phyloP scores from a whole-genome alignment of 2,113 vertebrate genomes.

The Crypturellus undulatus region DNA sequence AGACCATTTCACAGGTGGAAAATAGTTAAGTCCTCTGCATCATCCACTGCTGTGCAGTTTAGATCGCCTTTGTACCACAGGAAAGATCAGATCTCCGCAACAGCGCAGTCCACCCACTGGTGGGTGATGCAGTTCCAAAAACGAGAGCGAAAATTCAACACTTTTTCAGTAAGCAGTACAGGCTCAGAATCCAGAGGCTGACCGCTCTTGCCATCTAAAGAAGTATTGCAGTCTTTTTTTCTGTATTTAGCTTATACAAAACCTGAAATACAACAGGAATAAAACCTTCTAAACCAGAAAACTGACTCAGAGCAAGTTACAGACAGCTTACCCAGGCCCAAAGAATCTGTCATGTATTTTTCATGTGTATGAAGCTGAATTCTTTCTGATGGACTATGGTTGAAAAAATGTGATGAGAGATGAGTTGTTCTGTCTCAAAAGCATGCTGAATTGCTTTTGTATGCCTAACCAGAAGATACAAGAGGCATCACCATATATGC shows the following conservation, averaged over 20 bases:
- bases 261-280: background rate
- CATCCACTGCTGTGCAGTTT: background rate
- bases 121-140: background rate
- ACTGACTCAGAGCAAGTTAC: background rate
- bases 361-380: background rate
- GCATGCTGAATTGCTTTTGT: background rate
- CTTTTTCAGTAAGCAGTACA: background rate
- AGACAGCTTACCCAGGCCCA: background rate
- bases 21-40: background rate
- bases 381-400: background rate
- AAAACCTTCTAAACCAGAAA: background rate
- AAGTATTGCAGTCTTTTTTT: background rate
- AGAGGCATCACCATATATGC: background rate
- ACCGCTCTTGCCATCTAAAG: background rate
- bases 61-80: background rate
- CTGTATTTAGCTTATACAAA: background rate
- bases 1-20: background rate
- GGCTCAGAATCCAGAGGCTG: background rate
- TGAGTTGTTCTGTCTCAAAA: background rate
- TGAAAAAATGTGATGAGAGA: background rate
- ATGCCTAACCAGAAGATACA: rapidly evolving
- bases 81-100: too few relatives aligned
- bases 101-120: background rate
- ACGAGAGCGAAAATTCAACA: background rate
- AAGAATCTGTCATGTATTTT: background rate